A percentile compares a stretch with the other conserved stretches of the same genome.
These are phyloP conservation scores for Plebejus melissa DNA, from an alignment of 2,888 invertebrate genomes.

Conservation along the genomic window DNA sequence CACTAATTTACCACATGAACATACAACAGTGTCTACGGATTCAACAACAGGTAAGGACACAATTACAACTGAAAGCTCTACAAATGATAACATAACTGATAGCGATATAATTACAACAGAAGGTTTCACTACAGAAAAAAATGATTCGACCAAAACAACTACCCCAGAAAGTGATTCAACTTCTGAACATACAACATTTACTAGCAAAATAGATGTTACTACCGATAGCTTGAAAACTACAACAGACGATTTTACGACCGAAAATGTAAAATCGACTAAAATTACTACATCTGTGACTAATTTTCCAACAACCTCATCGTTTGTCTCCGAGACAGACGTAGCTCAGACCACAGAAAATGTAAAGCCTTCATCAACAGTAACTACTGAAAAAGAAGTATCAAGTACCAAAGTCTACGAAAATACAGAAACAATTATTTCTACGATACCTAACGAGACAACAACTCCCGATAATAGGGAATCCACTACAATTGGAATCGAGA, in stretches of 20 bases:
- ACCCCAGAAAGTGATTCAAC: neutral
- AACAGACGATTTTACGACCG: neutral
- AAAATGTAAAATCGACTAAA: neutral
- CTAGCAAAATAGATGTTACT: neutral
- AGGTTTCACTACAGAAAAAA: neutral
- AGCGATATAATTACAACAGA: neutral
- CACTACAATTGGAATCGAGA: conserved; percentile 25
- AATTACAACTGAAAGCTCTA: neutral
- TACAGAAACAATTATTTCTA: neutral
- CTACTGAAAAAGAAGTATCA: neutral
- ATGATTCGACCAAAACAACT: neutral
- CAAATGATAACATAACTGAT: neutral
- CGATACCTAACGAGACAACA: neutral
- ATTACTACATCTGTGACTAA: neutral
- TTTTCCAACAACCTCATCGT: neutral
- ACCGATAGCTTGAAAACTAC: neutral
- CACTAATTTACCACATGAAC: neutral
- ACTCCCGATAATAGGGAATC: neutral
- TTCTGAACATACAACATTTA: neutral
- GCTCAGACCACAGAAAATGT: neutral
- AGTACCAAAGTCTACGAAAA: neutral
- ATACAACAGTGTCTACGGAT: neutral
- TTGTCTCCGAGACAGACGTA: neutral
- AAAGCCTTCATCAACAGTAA: neutral
- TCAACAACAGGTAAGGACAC: neutral